Conservation (phyloP, 2,797 vertebrate species). For the Bradypodion ventrale region DNA sequence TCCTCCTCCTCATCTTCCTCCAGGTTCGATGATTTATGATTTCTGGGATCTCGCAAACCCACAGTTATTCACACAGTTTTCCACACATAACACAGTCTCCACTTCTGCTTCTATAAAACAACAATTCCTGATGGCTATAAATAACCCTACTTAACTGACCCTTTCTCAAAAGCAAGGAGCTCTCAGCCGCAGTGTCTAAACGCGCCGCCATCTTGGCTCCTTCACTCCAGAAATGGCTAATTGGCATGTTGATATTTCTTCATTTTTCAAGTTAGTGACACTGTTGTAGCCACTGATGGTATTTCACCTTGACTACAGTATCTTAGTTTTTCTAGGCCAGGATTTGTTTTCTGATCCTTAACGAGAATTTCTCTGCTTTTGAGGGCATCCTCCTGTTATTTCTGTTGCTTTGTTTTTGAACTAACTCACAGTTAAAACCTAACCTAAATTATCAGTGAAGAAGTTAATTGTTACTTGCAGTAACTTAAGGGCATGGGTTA, state of each 20-base stretch:
- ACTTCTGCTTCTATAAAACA: no score
- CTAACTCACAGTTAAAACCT: not conserved
- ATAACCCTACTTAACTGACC: no score
- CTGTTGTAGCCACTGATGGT: not conserved
- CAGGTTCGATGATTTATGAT: no score
- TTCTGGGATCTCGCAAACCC: no score
- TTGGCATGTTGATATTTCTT: not conserved
- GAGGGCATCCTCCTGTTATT: not conserved
- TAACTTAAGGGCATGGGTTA: not conserved
- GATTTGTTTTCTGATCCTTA: not conserved
- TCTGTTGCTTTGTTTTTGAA: not conserved
- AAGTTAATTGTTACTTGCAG: not conserved
- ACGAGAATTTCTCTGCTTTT: not conserved
- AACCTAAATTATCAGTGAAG: not conserved
- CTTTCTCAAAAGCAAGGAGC: no score
- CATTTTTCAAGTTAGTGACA: conserved; percentile 2
- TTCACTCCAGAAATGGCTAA: not conserved
- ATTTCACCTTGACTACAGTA: conserved; percentile 1
- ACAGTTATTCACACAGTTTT: no score
- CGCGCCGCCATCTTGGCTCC: no score
- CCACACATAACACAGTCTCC: no score
- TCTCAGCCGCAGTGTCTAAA: no score
- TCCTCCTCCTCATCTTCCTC: no score
- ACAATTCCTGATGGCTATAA: no score
- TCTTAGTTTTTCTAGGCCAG: not conserved